Conservation (phyloP, 2,888 invertebrate genomes). For the Tetragonisca angustula region DNA sequence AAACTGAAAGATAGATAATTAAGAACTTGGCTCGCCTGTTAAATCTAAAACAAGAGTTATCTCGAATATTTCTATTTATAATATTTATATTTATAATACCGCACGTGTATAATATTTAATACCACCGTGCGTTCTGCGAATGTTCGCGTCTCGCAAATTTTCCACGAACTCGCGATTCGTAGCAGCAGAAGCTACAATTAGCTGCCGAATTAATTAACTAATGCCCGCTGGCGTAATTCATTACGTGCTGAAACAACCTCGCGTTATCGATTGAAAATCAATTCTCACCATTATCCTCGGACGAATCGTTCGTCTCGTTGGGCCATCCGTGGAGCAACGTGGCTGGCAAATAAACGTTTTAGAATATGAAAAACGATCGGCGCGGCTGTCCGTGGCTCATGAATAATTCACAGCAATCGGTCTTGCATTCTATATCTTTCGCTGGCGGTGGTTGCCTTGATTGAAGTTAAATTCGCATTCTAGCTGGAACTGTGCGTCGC, state of each 20-base stretch:
- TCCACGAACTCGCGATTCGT: too few species aligned
- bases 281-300: neutral
- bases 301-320: conserved; percentile 25
- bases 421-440: conserved; percentile 40
- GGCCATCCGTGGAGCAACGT: conserved; percentile 16
- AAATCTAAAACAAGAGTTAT: too few species aligned
- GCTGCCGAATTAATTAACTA: fast-evolving
- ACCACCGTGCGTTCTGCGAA: too few species aligned
- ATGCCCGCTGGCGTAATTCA: neutral
- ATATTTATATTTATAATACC: too few species aligned
- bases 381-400: conserved; percentile 30
- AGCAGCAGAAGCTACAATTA: too few species aligned
- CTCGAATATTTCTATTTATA: too few species aligned
- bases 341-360: conserved; percentile 40
- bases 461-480: conserved; percentile 33
- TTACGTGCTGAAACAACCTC: neutral
- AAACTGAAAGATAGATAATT: too few species aligned
- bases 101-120: too few species aligned
- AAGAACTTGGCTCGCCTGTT: too few species aligned
- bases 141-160: too few species aligned
- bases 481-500: neutral
- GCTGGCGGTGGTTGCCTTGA: conserved; percentile 23
- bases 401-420: conserved; percentile 46
- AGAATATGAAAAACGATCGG: conserved; percentile 50
- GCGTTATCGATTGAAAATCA: conserved; percentile 10